Evolutionary conservation across 2,797 vertebrate species (phyloP).

Genomic region (Sebastes taczanowskii): DNA sequence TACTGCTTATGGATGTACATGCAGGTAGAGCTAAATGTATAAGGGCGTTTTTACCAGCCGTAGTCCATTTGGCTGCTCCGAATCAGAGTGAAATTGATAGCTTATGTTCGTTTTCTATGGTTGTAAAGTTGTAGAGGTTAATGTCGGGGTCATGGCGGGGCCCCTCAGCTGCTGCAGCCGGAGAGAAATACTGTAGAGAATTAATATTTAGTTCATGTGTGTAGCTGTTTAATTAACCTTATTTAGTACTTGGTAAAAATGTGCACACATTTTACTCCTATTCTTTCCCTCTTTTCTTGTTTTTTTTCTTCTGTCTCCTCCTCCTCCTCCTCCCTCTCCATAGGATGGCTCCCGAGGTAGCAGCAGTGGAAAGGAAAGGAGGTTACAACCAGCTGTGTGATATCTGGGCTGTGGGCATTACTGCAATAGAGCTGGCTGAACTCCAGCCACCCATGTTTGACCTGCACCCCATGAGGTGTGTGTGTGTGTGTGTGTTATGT

Average conservation of each 20-base stretch:
- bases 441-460: conserved; percentile 99
- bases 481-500: not conserved
- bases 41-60: too few species aligned
- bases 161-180: not conserved
- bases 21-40: not conserved
- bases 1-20: not conserved
- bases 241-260: not conserved
- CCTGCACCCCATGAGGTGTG: conserved; percentile 91
- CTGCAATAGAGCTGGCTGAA: conserved; percentile 96
- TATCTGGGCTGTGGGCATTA: conserved; percentile 98
- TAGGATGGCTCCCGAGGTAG: conserved; percentile 99
- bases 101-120: too few species aligned
- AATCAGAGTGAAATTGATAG: too few species aligned
- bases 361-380: conserved; percentile 97
- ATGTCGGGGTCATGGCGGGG: not conserved
- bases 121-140: too few species aligned
- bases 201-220: not conserved
- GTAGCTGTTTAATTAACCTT: conserved; percentile 6
- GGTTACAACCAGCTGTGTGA: conserved; percentile 98
- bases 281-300: not conserved
- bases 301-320: not conserved
- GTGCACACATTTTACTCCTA: not conserved
- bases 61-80: too few species aligned
- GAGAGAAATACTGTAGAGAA: not conserved
- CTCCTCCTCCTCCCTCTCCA: not conserved